These are phyloP conservation scores for Melanotaenia maccullochi DNA, from an alignment of 2,797 vertebrate genomes.

Conservation along the genomic window DNA sequence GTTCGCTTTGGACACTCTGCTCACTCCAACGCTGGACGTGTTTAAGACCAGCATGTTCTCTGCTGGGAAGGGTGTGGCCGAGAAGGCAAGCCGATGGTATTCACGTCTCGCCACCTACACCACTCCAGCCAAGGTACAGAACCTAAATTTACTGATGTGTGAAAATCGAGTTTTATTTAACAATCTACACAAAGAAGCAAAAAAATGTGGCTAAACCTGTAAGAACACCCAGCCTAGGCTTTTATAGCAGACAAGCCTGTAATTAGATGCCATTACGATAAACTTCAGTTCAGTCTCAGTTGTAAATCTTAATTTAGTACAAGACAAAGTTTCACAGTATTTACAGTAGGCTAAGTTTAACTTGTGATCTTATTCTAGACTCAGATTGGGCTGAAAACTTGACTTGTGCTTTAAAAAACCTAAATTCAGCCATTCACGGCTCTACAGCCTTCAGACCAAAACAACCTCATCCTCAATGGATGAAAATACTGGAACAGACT, in stretches of 20 bases:
- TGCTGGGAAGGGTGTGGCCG: constrained; percentile 93
- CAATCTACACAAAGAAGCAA: not conserved
- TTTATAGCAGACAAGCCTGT: accelerated
- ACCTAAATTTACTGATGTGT: not conserved
- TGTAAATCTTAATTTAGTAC: not conserved
- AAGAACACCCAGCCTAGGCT: not conserved
- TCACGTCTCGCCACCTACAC: constrained; percentile 89
- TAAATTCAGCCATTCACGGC: too few species aligned
- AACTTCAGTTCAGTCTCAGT: not conserved
- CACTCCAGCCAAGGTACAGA: constrained; percentile 85
- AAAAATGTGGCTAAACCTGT: not conserved
- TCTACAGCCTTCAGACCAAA: too few species aligned
- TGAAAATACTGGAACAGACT: too few species aligned
- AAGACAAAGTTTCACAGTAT: not conserved
- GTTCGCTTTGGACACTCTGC: constrained; percentile 88
- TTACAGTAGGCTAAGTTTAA: not conserved
- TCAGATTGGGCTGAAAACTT: not conserved
- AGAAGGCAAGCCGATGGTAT: constrained; percentile 95
- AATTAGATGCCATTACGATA: not conserved
- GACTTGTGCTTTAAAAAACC: not conserved
- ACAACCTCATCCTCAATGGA: too few species aligned
- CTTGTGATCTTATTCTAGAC: not conserved
- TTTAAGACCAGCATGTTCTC: constrained; percentile 92
- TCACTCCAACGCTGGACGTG: constrained; percentile 90
- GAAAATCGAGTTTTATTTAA: not conserved